These are phyloP conservation scores for Penaeus chinensis DNA, from an alignment of 1,140 invertebrate genomes.

Conservation along the genomic window DNA sequence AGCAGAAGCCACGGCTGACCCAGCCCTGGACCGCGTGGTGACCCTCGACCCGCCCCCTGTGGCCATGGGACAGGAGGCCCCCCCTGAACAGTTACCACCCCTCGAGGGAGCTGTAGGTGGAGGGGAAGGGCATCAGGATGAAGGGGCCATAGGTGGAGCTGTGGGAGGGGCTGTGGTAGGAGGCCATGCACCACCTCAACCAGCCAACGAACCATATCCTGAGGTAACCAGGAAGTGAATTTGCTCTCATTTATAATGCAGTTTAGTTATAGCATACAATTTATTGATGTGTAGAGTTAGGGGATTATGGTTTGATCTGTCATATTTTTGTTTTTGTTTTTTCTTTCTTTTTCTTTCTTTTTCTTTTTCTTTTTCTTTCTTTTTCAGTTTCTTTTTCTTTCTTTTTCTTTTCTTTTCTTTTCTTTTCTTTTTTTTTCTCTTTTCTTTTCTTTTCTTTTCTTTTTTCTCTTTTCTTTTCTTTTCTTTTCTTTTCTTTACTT, in stretches of 20 bases:
- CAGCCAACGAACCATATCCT: conserved; percentile 33
- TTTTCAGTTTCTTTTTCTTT: background rate
- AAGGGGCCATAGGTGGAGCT: conserved; percentile 32
- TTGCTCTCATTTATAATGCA: background rate
- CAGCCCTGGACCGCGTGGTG: conserved; percentile 72
- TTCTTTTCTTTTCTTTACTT: background rate
- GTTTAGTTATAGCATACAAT: background rate
- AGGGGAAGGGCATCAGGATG: conserved; percentile 39
- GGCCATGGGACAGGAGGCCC: conserved; percentile 36
- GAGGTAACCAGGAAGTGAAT: conserved; percentile 11
- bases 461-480: background rate
- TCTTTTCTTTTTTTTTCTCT: background rate
- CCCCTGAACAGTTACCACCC: conserved; percentile 33
- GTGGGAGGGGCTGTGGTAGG: conserved; percentile 32
- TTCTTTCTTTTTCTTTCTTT: background rate
- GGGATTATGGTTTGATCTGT: background rate
- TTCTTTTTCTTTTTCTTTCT: background rate
- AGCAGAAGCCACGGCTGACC: conserved; percentile 91
- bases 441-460: background rate
- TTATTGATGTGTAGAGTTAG: background rate
- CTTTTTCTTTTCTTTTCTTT: background rate
- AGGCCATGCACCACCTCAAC: background rate
- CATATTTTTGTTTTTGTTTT: background rate
- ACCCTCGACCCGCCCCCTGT: conserved; percentile 61
- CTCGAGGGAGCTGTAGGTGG: conserved; percentile 53